Base-by-base conservation (phyloP, 1,140 invertebrate genomes). In the Cherax destructor region DNA sequence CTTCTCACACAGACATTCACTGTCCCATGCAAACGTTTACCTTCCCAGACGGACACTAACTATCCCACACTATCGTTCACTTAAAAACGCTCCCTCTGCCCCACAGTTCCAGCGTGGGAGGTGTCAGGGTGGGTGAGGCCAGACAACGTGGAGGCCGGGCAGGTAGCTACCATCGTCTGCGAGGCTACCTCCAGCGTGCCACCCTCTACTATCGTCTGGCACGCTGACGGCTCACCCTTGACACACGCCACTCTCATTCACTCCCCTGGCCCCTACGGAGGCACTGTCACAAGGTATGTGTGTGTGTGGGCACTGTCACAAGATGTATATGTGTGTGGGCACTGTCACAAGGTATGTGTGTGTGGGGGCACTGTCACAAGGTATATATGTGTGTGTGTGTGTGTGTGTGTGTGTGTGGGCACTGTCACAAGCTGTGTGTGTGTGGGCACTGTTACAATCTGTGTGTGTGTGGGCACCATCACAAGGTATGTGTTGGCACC, bases 121-220 rank as follows among this genome's bases (percentile, higher is more conserved):
- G 86, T 88, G 49, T 56, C 52, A 3, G 72, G 77, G 3, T 81
- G 78, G 77, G 86, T 81, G 77, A 88, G 24, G 1, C 86, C 86
- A 13, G 69, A 41, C 56, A 81, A 59, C 18, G 90, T 87, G 56
- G 65, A 77, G 72, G 83, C 77, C 0, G 83, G 83, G 10, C 47
- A 86, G n/a, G 9, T 77, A n/a, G 90, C 86, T 4, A 56, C 79
- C 13, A 61, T 91, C 49, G 79, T 74, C 50, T 91, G 90, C 41
- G 50, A 86, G 65, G 74, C 83, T 10, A 86, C 90, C 30, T 81
- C 84, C 65, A 91, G 90, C 76, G 80, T 81, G 49, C 90, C 90
- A 7, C 83, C 90, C 16, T 86, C 90, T 52, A 91, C 84, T 74
- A 78, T 91, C 83, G 61, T 77, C 83, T 91, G 90, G 90, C 77